These are phyloP conservation scores for Zoroaster sp. DNA, from an alignment of 53 echinoderm and acorn worm genomes.

Conservation along the genomic window DNA sequence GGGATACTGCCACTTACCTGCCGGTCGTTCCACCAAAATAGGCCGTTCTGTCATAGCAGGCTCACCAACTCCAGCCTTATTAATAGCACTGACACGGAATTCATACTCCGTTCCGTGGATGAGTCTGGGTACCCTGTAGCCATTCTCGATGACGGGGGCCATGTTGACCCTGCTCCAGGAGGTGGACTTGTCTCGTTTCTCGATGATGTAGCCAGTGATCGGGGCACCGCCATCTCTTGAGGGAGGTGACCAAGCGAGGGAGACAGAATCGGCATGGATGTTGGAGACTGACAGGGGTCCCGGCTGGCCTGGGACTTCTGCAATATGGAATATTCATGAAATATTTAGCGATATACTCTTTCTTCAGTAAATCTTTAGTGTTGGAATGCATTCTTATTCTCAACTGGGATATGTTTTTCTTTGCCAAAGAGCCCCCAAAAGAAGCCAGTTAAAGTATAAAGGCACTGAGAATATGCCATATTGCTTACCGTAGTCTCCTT, in stretches of 20 bases:
- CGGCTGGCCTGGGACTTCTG: conserved; percentile 90
- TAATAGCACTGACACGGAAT: conserved; percentile 87
- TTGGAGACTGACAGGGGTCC: conserved; percentile 67
- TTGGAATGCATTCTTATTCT: no score
- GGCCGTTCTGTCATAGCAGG: conserved; percentile 59
- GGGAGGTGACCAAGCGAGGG: conserved; percentile 82
- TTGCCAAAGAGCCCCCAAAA: no score
- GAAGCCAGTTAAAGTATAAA: no score
- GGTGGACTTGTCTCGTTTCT: conserved; percentile 69
- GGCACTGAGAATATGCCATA: no score
- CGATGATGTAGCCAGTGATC: conserved; percentile 92
- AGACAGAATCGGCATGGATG: conserved; percentile 71
- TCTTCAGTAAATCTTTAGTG: no score
- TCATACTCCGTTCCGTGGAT: conserved; percentile 82
- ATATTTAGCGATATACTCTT: no score
- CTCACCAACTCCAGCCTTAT: conserved; percentile 89
- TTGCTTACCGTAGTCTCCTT: conserved; percentile 82
- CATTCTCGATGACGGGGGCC: conserved; percentile 70
- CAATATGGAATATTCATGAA: background rate
- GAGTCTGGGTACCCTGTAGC: conserved; percentile 68
- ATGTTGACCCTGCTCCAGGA: conserved; percentile 72
- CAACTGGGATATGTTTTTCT: no score
- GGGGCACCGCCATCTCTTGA: conserved; percentile 88
- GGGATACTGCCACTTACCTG: conserved; percentile 71
- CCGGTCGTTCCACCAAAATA: conserved; percentile 74